These are phyloP conservation scores for Haliclona indistincta DNA, from an alignment of 37 sponge, comb jelly and placozoan species.

Conservation along the genomic window DNA sequence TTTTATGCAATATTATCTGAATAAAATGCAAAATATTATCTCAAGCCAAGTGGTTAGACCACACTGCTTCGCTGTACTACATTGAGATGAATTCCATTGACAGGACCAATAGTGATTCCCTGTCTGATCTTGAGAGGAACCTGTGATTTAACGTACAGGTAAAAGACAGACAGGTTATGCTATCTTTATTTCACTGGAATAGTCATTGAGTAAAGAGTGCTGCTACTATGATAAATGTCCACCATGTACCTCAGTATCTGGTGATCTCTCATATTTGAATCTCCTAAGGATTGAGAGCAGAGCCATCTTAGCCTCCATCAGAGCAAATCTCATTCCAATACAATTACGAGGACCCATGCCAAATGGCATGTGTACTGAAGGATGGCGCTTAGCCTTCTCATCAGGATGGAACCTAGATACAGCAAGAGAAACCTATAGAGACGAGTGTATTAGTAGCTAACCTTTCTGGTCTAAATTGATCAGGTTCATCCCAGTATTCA, in stretches of 20 bases:
- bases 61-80: too few relatives aligned
- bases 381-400: constrained; percentile 52
- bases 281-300: constrained; percentile 51
- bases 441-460: neutral
- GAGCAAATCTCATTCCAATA: constrained; percentile 83
- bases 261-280: constrained; percentile 44
- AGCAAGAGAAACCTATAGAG: neutral
- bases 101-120: constrained; percentile 68
- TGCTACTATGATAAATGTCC: too few relatives aligned
- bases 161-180: too few relatives aligned
- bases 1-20: too few relatives aligned
- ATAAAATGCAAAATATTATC: too few relatives aligned
- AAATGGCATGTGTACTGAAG: constrained; percentile 69
- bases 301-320: constrained; percentile 78
- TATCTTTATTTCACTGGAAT: too few relatives aligned
- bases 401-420: constrained; percentile 69
- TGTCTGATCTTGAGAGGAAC: constrained; percentile 37
- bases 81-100: constrained; percentile 55
- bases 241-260: constrained; percentile 52
- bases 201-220: too few relatives aligned
- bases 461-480: constrained; percentile 83
- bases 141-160: neutral
- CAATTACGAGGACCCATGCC: constrained; percentile 79
- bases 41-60: too few relatives aligned
- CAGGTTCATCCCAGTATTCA: constrained; percentile 76